These are phyloP conservation scores for Antheraea mylitta DNA, from an alignment of 1,140 invertebrate species.

Conservation along the genomic window DNA sequence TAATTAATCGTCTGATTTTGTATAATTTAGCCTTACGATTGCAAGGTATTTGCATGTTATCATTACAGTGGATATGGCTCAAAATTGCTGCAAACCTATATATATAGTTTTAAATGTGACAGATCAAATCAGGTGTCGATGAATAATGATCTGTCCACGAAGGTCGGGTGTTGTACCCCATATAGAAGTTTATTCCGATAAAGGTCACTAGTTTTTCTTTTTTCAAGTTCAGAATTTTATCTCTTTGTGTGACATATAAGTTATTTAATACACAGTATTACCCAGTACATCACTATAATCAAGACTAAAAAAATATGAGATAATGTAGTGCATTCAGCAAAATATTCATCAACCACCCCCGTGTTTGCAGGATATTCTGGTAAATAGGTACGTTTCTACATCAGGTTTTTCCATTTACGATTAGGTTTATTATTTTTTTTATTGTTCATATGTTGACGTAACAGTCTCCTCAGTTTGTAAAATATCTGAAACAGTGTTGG, in stretches of 20 bases:
- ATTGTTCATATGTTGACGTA: background rate
- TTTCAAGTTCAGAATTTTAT: conserved; percentile 46
- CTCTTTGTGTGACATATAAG: conserved; percentile 45
- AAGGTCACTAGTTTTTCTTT: conserved; percentile 44
- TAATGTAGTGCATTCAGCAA: conserved; percentile 36
- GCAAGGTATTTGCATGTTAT: conserved; percentile 31
- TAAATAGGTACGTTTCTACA: conserved; percentile 35
- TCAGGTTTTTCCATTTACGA: conserved; percentile 37
- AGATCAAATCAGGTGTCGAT: conserved; percentile 39
- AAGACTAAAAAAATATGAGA: conserved; percentile 48
- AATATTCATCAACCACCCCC: conserved; percentile 38
- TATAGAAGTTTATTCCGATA: conserved; percentile 51
- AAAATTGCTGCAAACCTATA: conserved; percentile 38
- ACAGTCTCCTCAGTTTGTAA: background rate
- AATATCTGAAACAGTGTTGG: background rate
- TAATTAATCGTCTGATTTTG: conserved; percentile 37
- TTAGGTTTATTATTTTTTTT: conserved; percentile 27
- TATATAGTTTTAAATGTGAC: conserved; percentile 39
- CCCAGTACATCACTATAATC: conserved; percentile 40
- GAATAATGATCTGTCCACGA: conserved; percentile 37
- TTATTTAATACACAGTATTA: conserved; percentile 49
- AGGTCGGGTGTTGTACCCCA: conserved; percentile 38
- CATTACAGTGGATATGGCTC: conserved; percentile 41
- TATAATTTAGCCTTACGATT: conserved; percentile 40
- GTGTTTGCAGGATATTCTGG: conserved; percentile 35